Conservation (phyloP, 2,113 vertebrate genomes). For the Crypturellus undulatus region DNA sequence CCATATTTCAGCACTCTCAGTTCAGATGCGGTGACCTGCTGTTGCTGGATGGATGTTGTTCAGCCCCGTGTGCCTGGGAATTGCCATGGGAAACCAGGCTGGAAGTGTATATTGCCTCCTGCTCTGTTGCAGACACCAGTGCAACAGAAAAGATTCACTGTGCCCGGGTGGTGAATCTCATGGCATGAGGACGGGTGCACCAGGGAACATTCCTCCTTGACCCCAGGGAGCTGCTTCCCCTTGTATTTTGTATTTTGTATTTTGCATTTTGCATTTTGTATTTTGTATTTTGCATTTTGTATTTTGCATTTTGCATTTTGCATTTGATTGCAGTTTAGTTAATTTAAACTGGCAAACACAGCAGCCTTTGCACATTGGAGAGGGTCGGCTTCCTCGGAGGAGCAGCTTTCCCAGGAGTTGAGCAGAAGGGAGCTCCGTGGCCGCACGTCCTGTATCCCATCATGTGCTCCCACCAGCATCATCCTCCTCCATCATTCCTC, state of each 20-base stretch:
- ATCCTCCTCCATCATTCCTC: too few species aligned
- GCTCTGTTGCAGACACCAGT: background rate
- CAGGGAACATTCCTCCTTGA: background rate
- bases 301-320: too few species aligned
- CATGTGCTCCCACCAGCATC: background rate
- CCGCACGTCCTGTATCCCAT: background rate
- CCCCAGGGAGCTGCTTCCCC: background rate
- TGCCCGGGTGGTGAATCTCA: background rate
- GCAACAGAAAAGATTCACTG: background rate
- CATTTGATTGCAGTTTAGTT: background rate
- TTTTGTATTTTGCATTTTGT: too few species aligned
- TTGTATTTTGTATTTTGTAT: background rate
- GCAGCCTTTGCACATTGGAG: background rate
- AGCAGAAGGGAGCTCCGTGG: background rate
- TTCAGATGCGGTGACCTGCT: background rate
- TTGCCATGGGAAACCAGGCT: background rate
- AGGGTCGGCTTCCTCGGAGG: background rate
- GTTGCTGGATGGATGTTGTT: background rate
- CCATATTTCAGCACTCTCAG: background rate
- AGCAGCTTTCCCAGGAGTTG: background rate
- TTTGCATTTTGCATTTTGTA: too few species aligned
- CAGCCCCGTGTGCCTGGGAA: background rate
- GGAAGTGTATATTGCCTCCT: background rate
- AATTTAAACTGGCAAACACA: background rate
- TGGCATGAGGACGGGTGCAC: background rate